Evolutionary conservation across 2,113 vertebrate species (phyloP).

Genomic region (Eira barbara): DNA sequence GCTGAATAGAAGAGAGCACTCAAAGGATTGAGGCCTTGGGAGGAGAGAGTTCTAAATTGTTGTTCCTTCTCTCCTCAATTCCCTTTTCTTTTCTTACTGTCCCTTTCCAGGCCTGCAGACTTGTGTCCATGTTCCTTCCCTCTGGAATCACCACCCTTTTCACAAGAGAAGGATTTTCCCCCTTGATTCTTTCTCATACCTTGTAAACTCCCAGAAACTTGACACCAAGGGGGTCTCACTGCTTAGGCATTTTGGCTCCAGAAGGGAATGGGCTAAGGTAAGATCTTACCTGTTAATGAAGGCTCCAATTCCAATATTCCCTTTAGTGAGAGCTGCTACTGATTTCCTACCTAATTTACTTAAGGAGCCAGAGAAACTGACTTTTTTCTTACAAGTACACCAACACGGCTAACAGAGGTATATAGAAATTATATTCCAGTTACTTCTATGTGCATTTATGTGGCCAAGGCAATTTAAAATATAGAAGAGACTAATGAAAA

Average conservation of each 20-base stretch:
- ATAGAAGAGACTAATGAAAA: not conserved
- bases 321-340: not conserved
- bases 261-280: not conserved
- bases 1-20: not conserved
- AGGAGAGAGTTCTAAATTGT: not conserved
- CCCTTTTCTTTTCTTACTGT: not conserved
- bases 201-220: not conserved
- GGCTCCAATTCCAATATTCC: not conserved
- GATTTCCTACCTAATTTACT: not conserved
- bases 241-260: not conserved
- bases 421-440: not conserved
- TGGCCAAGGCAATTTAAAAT: slow-evolving; percentile 1
- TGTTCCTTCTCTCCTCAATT: not conserved
- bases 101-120: not conserved
- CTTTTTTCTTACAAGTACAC: not conserved
- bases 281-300: not conserved
- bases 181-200: not conserved
- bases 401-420: not conserved
- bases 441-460: not conserved
- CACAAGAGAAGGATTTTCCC: not conserved
- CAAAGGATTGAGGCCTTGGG: not conserved
- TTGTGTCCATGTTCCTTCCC: not conserved
- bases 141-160: not conserved
- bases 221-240: not conserved
- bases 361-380: not conserved